phyloP scores from a whole-genome alignment of 2,797 vertebrate species.

The Propithecus perrieri region DNA sequence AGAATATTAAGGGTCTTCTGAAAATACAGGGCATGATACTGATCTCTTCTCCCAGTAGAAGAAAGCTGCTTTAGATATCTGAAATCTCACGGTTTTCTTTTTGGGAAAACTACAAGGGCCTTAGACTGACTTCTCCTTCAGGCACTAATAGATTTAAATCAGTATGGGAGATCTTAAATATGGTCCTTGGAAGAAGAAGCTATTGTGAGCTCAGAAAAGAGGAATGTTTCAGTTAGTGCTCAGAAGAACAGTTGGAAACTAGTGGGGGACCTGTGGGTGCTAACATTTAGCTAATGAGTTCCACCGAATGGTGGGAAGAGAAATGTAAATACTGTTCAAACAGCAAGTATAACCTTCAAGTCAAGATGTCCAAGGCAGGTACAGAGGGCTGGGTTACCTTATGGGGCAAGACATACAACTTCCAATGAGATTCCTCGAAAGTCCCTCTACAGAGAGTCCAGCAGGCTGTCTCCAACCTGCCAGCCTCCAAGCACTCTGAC shows the following conservation, averaged over 20 bases:
- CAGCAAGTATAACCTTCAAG: not conserved
- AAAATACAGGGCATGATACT: slow-evolving; percentile 22
- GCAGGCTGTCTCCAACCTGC: not conserved
- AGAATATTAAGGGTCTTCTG: not conserved
- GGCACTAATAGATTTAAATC: slow-evolving; percentile 14
- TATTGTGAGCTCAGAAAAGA: slow-evolving; percentile 56
- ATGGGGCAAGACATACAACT: not conserved
- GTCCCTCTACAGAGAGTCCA: not conserved
- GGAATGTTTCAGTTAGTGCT: slow-evolving; percentile 41
- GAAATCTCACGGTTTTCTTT: slow-evolving; percentile 17
- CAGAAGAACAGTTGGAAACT: slow-evolving; percentile 23
- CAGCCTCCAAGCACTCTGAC: not conserved
- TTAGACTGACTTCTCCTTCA: not conserved
- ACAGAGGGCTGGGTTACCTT: not conserved
- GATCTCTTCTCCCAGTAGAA: slow-evolving; percentile 5
- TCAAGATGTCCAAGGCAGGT: not conserved
- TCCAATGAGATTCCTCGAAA: not conserved
- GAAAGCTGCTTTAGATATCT: not conserved
- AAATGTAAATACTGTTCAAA: not conserved
- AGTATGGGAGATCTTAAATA: slow-evolving; percentile 48
- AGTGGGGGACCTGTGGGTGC: not conserved
- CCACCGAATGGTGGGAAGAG: not conserved
- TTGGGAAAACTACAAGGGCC: not conserved
- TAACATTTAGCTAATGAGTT: slow-evolving; percentile 19
- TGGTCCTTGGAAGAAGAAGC: slow-evolving; percentile 22